These are phyloP conservation scores for Apis cerana DNA, from an alignment of 1,140 invertebrate species.

Conservation along the genomic window DNA sequence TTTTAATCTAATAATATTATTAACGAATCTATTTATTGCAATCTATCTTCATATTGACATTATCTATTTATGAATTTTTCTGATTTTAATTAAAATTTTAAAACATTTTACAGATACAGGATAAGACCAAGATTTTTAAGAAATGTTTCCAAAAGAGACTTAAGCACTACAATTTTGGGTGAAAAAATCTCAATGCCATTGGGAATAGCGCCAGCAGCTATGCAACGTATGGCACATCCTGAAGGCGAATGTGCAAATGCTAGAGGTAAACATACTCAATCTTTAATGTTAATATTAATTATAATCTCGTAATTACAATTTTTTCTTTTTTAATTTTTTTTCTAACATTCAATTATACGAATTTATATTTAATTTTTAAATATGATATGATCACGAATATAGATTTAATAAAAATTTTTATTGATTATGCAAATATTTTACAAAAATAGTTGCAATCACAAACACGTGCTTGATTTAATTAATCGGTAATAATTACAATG, in stretches of 20 bases:
- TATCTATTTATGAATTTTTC: neutral
- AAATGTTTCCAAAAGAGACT: conserved; percentile 87
- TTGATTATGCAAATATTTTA: conserved; percentile 57
- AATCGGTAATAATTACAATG: conserved; percentile 53
- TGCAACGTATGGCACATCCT: conserved; percentile 96
- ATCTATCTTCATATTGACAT: too few species aligned
- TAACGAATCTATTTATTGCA: too few species aligned
- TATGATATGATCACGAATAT: conserved; percentile 4
- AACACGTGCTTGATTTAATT: conserved; percentile 2
- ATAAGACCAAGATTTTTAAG: conserved; percentile 90
- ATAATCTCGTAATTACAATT: too few species aligned
- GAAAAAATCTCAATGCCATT: conserved; percentile 89
- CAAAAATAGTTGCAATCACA: conserved; percentile 58
- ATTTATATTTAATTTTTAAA: neutral
- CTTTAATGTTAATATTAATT: neutral
- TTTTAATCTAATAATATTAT: neutral
- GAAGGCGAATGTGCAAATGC: conserved; percentile 94
- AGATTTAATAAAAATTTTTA: conserved; percentile 52
- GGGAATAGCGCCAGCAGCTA: conserved; percentile 94
- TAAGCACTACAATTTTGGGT: conserved; percentile 86
- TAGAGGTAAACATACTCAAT: conserved; percentile 83
- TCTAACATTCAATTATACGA: neutral
- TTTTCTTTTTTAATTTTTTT: neutral
- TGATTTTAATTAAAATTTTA: neutral
- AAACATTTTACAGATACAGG: conserved; percentile 83